Evolutionary conservation across 2,888 invertebrate genomes (phyloP), one percentile per base, ranked within the genome.

Genomic region (Galeopsomyia nigrocyanea): DNA sequence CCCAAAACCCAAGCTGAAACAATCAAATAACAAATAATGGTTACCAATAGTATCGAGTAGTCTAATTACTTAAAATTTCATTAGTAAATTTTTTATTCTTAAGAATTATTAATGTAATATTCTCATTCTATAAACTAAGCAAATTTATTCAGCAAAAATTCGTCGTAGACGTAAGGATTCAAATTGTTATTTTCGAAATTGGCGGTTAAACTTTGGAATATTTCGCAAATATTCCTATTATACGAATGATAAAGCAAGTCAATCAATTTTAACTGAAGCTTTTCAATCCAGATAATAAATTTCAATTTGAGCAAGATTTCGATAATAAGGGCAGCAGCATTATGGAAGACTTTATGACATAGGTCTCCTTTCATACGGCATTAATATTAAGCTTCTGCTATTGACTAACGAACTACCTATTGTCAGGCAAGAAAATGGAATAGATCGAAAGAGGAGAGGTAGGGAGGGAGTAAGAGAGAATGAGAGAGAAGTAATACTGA

Each of bases 1-100:
- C 98, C 97, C 51, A 98, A 91, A 82, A 97, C 93, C 98, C 98
- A 98, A 56, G 96, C 96, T 96, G 90, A 46, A 89, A 89, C 85
- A 83, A 78, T 87, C 85, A 86, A 75, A 65, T 46, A 53, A 56
- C 39, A 39, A 39, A 10, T 10, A 7, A 39, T 9, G 39, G 39
- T 10, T 10, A 39, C 39, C 39, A 13, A 39, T 10, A 1, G 7
- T 39, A 39, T 39, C 7, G 10, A 39, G 10, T 3, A 10, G 13
- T 31, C 7, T 31, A n/a, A n/a, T n/a, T n/a, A n/a, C n/a, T n/a
- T n/a, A n/a, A n/a, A n/a, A n/a, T n/a, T n/a, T n/a, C n/a, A n/a
- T n/a, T n/a, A n/a, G n/a, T n/a, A n/a, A n/a, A n/a, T n/a, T n/a
- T n/a, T n/a, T n/a, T n/a, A n/a, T n/a, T n/a, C n/a, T n/a, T n/a